A percentile compares a stretch with the other conserved stretches of the same genome.
Conservation (phyloP, 1,140 invertebrate species). For the Drosophila obscura region DNA sequence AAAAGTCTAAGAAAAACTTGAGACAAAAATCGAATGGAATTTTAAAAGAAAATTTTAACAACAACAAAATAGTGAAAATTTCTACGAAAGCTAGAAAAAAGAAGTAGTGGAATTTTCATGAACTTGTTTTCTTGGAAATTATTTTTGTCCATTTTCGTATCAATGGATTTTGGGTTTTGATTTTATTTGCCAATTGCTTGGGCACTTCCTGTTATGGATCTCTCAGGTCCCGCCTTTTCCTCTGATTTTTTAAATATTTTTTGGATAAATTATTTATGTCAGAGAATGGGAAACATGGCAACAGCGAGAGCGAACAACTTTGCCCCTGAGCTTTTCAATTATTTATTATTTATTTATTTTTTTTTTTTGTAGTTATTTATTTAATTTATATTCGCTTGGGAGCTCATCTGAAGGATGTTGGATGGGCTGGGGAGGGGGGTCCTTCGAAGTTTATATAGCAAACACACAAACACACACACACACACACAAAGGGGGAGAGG, state of each 20-base stretch:
- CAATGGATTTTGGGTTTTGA: neutral
- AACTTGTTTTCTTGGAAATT: too few relatives aligned
- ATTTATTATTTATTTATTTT: constrained; percentile 24
- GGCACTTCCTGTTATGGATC: constrained; percentile 36
- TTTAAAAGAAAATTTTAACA: neutral
- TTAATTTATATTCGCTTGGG: constrained; percentile 35
- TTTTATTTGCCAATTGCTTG: constrained; percentile 21
- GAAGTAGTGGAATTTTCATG: neutral
- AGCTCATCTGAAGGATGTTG: constrained; percentile 24
- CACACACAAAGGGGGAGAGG: constrained; percentile 6
- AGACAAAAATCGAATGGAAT: constrained; percentile 14
- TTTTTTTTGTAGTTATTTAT: constrained; percentile 41
- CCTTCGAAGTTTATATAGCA: constrained; percentile 24
- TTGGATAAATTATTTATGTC: constrained; percentile 74
- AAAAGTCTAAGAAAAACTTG: constrained; percentile 15
- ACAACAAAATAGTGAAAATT: too few relatives aligned
- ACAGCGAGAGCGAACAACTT: constrained; percentile 21
- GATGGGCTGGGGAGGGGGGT: neutral
- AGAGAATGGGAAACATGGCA: constrained; percentile 28
- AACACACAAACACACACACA: constrained; percentile 19
- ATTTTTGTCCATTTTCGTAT: too few relatives aligned
- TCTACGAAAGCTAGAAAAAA: neutral
- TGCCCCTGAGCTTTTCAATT: constrained; percentile 23
- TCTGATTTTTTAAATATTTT: constrained; percentile 21
- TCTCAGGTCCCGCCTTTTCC: constrained; percentile 5